phyloP scores from a whole-genome alignment of 2,888 invertebrate genomes.

The Chaetogeoica ovagalla region DNA sequence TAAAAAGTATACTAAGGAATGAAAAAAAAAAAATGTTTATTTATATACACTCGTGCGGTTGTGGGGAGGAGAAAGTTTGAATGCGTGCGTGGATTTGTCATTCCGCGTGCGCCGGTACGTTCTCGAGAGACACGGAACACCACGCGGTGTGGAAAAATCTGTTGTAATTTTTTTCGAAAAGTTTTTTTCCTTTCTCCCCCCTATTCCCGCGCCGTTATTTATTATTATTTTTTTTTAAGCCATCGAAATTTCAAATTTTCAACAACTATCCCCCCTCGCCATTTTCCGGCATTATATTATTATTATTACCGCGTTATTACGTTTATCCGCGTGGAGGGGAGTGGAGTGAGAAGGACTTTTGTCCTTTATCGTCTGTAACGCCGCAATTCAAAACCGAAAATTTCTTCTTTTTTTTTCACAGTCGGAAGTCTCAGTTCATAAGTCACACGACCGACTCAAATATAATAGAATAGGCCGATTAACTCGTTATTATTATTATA shows the following conservation, averaged over 20 bases:
- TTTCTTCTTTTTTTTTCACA: no score
- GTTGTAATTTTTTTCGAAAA: slow-evolving; percentile 36
- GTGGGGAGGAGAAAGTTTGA: slow-evolving; percentile 26
- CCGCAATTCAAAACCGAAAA: not conserved
- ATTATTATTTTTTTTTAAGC: not conserved
- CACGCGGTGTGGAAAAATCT: slow-evolving; percentile 33
- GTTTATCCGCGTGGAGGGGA: no score
- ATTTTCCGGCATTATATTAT: slow-evolving; percentile 1
- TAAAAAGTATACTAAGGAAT: slow-evolving; percentile 1
- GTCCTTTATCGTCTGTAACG: no score
- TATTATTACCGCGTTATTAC: no score
- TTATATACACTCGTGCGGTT: not conserved
- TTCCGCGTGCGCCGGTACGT: slow-evolving; percentile 13
- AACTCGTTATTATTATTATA: no score
- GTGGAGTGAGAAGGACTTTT: no score
- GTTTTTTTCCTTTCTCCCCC: not conserved
- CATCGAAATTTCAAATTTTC: slow-evolving; percentile 45
- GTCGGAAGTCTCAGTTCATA: no score
- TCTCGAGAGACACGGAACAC: not conserved
- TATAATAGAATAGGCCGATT: no score
- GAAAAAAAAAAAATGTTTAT: not conserved
- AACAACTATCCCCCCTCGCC: no score
- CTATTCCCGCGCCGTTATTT: no score
- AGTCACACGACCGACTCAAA: no score
- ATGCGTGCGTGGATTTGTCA: slow-evolving; percentile 51